Conservation (phyloP, 1,140 invertebrate genomes). For the Brachionus plicatilis region DNA sequence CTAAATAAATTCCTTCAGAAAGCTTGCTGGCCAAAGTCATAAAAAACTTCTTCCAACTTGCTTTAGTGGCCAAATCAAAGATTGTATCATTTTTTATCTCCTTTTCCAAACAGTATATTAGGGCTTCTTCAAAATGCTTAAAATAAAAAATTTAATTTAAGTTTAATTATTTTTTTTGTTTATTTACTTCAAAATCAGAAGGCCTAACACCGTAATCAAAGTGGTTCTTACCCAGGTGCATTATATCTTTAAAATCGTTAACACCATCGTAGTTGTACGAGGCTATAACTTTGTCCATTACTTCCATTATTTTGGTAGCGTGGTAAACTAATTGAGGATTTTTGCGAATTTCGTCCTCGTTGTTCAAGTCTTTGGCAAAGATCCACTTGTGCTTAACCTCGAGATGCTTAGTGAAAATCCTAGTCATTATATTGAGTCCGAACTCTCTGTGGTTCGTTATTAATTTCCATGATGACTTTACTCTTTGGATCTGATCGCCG, state of each 20-base stretch:
- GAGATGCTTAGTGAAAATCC: neutral
- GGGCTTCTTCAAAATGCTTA: conserved; percentile 20
- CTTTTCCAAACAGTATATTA: neutral
- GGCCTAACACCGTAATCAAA: conserved; percentile 1
- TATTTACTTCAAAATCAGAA: neutral
- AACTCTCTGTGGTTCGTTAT: neutral
- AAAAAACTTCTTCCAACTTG: conserved; percentile 33
- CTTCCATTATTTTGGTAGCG: conserved; percentile 10
- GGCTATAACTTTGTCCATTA: neutral
- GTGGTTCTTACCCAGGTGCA: conserved; percentile 7
- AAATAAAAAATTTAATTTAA: neutral
- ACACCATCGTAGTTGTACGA: neutral
- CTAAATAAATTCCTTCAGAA: conserved; percentile 18
- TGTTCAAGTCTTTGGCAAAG: conserved; percentile 13
- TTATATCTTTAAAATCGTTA: neutral
- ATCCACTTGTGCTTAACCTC: conserved; percentile 22
- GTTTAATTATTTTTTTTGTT: neutral
- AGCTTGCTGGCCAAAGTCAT: neutral
- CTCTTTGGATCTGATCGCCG: neutral
- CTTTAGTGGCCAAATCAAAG: neutral
- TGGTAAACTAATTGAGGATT: conserved; percentile 13
- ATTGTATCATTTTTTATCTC: neutral
- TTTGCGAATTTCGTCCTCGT: neutral
- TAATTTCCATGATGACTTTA: neutral
- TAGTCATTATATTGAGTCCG: neutral